Conservation (phyloP, 64 coral and sea anemone genomes). For the Porites lutea region DNA sequence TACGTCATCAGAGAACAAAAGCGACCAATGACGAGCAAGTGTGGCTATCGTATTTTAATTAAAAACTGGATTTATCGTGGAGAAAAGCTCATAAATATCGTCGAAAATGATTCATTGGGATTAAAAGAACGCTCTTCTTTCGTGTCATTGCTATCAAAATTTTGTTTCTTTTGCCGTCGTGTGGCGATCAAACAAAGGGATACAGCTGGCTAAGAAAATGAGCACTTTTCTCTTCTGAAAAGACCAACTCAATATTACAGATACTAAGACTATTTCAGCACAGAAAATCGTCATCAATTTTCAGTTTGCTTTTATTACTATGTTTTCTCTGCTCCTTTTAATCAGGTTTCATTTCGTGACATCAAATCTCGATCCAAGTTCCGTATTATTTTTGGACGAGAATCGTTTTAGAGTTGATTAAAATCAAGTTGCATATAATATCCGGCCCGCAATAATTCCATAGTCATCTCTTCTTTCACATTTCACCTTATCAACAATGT, state of each 20-base stretch:
- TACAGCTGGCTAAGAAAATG: neutral
- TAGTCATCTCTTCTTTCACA: neutral
- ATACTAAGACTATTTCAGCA: no score
- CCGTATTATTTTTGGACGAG: neutral
- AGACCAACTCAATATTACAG: no score
- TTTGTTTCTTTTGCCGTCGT: neutral
- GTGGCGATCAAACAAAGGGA: neutral
- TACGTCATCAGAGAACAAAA: constrained; percentile 30
- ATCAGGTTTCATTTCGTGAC: neutral
- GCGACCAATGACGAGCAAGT: constrained; percentile 9
- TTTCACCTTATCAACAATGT: neutral
- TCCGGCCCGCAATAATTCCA: neutral
- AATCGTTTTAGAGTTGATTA: neutral
- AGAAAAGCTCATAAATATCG: constrained; percentile 13
- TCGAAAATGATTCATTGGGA: neutral
- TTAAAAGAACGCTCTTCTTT: neutral
- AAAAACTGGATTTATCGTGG: constrained; percentile 6
- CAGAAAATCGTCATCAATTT: neutral
- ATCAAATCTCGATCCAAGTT: neutral
- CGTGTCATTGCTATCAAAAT: constrained; percentile 2
- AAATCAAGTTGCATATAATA: neutral
- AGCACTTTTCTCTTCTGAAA: no score
- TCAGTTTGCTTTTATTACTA: neutral
- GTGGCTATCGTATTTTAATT: neutral
- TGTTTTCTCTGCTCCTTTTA: neutral